Evolutionary conservation across 2,797 vertebrate genomes (phyloP).

Genomic region (Acanthiza pusilla): DNA sequence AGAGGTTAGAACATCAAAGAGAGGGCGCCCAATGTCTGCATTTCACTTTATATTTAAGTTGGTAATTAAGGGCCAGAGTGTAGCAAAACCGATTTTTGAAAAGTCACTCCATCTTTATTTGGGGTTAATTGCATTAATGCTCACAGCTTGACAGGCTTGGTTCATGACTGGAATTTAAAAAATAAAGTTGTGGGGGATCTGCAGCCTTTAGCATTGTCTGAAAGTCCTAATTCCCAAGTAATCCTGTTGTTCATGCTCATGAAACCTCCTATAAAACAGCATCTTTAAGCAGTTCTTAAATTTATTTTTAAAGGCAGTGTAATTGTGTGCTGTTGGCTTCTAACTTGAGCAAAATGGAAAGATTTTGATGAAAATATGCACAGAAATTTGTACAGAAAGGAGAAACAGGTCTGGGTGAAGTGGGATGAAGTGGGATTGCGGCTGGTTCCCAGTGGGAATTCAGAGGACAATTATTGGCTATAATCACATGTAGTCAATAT

Average conservation of each 20-base stretch:
- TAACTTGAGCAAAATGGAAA: neutral
- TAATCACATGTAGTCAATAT: neutral
- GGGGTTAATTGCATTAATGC: slow-evolving; percentile 33
- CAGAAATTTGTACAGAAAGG: neutral
- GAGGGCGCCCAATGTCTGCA: neutral
- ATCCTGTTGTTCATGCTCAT: slow-evolving; percentile 16
- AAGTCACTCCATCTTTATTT: slow-evolving; percentile 34
- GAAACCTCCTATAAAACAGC: neutral
- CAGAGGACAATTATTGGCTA: neutral
- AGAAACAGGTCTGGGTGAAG: rapidly evolving
- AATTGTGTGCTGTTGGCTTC: neutral
- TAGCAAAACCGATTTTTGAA: slow-evolving; percentile 36
- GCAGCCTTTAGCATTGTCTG: slow-evolving; percentile 35
- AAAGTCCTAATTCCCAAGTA: slow-evolving; percentile 15
- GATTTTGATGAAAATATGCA: neutral
- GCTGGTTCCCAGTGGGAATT: neutral
- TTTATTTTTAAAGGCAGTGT: neutral
- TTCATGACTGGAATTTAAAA: neutral
- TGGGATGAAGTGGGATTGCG: neutral
- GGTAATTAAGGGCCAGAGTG: slow-evolving; percentile 41
- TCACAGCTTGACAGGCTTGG: neutral
- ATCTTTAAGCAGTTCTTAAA: neutral
- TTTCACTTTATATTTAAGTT: neutral
- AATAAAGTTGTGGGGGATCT: neutral
- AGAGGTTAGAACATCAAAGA: slow-evolving; percentile 24